These are phyloP conservation scores for Epizoanthus rinbou DNA, from an alignment of 92 coral and sea anemone species.

Conservation along the genomic window DNA sequence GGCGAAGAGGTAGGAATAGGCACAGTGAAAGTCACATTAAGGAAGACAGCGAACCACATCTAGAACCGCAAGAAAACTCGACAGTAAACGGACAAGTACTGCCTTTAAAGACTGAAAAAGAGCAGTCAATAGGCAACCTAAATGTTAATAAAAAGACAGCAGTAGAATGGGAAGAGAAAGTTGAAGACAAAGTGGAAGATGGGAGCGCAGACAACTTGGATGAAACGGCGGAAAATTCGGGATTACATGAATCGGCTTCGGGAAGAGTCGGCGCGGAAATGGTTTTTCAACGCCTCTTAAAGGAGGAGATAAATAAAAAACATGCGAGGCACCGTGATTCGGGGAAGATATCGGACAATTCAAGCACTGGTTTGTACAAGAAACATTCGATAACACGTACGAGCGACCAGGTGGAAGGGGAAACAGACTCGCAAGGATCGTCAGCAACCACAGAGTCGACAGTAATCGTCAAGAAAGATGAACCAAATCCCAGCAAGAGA, in stretches of 20 bases:
- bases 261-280: not conserved
- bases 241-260: not conserved
- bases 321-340: not conserved
- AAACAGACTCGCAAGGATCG: not conserved
- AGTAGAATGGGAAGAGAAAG: not conserved
- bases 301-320: not conserved
- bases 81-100: not conserved
- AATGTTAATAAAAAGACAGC: not conserved
- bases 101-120: not conserved
- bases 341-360: not conserved
- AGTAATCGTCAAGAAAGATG: not conserved
- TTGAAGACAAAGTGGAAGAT: slow-evolving; percentile 1
- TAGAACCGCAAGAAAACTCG: not conserved
- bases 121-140: not conserved
- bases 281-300: not conserved
- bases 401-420: not conserved
- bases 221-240: slow-evolving; percentile 12
- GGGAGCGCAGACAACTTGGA: slow-evolving; percentile 3
- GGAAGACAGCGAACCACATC: not conserved
- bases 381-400: slow-evolving; percentile 29
- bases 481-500: not conserved
- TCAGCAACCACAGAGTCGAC: not conserved
- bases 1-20: not conserved
- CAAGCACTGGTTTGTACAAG: not conserved
- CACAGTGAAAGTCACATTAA: not conserved